These are phyloP conservation scores for Chloebia gouldiae DNA, from an alignment of 2,113 vertebrate genomes.

Conservation along the genomic window DNA sequence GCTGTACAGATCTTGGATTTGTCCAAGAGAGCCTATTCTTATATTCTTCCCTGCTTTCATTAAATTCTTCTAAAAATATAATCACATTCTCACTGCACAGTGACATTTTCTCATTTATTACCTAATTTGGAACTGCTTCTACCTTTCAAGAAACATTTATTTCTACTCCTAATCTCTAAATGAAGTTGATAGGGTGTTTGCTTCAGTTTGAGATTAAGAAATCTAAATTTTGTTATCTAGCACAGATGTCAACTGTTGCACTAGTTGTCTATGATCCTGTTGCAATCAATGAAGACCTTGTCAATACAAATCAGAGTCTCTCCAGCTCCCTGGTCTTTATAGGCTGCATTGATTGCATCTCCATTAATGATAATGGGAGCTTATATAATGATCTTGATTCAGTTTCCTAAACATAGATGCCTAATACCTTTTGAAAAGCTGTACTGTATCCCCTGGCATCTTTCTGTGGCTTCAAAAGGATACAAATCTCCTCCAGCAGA, in stretches of 20 bases:
- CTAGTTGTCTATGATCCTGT: background rate
- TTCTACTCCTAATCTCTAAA: background rate
- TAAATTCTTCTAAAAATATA: constrained; percentile 29
- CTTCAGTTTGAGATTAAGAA: background rate
- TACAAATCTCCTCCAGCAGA: background rate
- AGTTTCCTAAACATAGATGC: background rate
- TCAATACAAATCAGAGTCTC: constrained; percentile 11
- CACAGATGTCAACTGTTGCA: background rate
- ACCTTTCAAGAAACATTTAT: constrained; percentile 24
- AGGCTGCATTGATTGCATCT: constrained; percentile 14
- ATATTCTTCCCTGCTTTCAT: background rate
- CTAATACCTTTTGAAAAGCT: background rate
- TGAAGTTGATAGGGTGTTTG: background rate
- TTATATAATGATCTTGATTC: background rate
- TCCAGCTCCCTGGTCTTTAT: constrained; percentile 1
- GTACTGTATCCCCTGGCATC: background rate
- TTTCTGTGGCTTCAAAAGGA: background rate
- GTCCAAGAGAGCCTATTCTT: background rate
- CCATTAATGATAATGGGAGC: background rate
- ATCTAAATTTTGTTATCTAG: background rate
- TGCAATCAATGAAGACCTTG: constrained; percentile 11
- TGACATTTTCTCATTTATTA: constrained; percentile 26
- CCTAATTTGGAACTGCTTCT: constrained; percentile 22
- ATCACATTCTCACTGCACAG: background rate
- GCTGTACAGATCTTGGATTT: background rate